Evolutionary conservation across 2,113 vertebrate genomes (phyloP).

Genomic region (Petromus typicus): DNA sequence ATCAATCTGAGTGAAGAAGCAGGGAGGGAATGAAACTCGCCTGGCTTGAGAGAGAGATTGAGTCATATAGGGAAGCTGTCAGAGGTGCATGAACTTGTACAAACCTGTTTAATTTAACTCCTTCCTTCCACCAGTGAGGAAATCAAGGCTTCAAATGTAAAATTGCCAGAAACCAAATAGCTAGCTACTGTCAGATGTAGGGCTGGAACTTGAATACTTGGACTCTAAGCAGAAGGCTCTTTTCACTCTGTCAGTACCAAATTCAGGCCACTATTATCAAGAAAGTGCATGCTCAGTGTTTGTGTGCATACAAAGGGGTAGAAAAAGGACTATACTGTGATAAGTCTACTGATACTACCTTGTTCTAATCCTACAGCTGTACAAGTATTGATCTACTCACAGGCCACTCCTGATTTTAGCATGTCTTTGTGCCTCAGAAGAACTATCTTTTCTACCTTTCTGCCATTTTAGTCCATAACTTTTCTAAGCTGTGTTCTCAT

Average conservation of each 20-base stretch:
- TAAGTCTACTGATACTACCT: neutral
- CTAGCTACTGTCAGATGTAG: neutral
- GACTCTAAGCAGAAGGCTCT: neutral
- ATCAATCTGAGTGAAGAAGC: neutral
- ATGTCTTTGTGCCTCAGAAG: neutral
- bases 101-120: neutral
- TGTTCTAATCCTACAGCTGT: neutral
- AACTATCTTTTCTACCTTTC: neutral
- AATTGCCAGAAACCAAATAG: constrained; percentile 4
- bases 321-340: neutral
- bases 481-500: neutral
- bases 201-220: neutral
- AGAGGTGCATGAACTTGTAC: neutral
- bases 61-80: neutral
- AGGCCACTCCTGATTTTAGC: neutral
- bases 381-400: neutral
- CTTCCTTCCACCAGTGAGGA: neutral
- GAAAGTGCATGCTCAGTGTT: neutral
- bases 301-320: neutral
- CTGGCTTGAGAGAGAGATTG: neutral
- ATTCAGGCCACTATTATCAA: neutral
- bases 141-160: neutral
- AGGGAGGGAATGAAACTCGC: neutral
- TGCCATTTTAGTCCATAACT: neutral
- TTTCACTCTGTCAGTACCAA: neutral